Base-by-base conservation (phyloP, 2,113 vertebrate species). In the Calidris pugnax region DNA sequence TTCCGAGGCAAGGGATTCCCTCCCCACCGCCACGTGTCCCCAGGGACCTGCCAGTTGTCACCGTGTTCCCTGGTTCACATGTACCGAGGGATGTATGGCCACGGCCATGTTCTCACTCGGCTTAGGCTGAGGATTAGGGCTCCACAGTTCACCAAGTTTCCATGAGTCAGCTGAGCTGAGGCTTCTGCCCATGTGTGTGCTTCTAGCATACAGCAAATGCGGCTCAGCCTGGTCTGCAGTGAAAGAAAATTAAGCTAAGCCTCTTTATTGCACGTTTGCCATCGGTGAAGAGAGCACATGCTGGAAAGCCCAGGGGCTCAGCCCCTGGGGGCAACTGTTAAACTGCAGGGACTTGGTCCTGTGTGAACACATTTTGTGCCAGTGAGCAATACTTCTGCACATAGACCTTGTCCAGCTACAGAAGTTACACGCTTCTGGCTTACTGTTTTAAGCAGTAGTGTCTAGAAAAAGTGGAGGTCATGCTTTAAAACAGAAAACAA, bases 141-240 rank as follows among this genome's bases (percentile, higher is more conserved):
- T 95, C 78, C n/a, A 47, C 41, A 45, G 80, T 15, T 85, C 93
- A 92, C 48, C 66, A 78, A 85, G 93, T 94, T 97, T 89, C 94
- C 94, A 69, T 96, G 93, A 96, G 89, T 96, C 96, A 97, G 89
- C 91, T 82, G 71, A 76, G 81, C 84, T 1, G 10, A 76, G 48
- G 66, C 5, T 69, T 43, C 78, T 84, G 66, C 73, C 77, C 67
- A 18, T 45, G 77, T 11, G 35, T 74, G 73, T 2, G 3, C 72
- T 75, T 78, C 53, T 41, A 89, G 84, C 77, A 59, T 71, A 37
- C 48, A 89, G 81, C 43, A 84, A 80, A 60, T 35, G 69, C 1
- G 12, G 26, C 80, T 97, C 95, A 95, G 62, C 66, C 39, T n/a
- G 45, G 55, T 41, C 66, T 66, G 66, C 59, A 45, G 74, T 4